Conservation (phyloP, 1,140 invertebrate genomes). For the Macrobrachium nipponense region DNA sequence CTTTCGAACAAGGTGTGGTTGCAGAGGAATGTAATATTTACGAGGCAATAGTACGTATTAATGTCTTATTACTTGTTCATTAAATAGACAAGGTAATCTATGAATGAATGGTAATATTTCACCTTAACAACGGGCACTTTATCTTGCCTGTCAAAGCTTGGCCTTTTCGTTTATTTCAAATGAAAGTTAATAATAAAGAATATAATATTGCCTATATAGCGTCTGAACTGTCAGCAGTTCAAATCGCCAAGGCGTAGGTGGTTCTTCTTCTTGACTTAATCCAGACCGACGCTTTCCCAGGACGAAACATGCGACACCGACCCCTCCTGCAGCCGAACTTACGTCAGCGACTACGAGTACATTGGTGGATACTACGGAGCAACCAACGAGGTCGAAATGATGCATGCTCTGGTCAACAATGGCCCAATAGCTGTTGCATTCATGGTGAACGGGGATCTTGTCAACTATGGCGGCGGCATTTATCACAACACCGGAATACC, state of each 20-base stretch:
- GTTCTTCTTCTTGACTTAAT: too few relatives aligned
- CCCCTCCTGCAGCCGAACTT: slow-evolving; percentile 63
- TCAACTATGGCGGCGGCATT: slow-evolving; percentile 69
- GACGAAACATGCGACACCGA: slow-evolving; percentile 67
- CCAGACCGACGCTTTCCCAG: background rate
- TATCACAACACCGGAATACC: slow-evolving; percentile 66
- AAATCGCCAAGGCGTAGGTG: too few relatives aligned
- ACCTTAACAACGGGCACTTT: too few relatives aligned
- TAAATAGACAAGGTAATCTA: too few relatives aligned
- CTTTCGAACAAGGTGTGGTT: slow-evolving; percentile 71
- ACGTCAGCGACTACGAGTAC: slow-evolving; percentile 71
- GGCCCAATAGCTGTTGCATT: slow-evolving; percentile 73
- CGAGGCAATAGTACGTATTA: slow-evolving; percentile 66
- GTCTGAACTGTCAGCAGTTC: too few relatives aligned
- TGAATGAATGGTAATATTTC: too few relatives aligned
- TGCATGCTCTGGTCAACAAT: slow-evolving; percentile 69
- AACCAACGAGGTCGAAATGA: slow-evolving; percentile 73
- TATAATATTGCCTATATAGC: too few relatives aligned
- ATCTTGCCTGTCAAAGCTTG: too few relatives aligned
- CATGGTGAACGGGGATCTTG: slow-evolving; percentile 70
- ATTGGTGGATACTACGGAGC: slow-evolving; percentile 69
- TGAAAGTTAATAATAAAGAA: too few relatives aligned
- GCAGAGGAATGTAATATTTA: slow-evolving; percentile 72
- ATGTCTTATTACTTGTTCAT: background rate
- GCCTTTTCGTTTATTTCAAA: too few relatives aligned